Percentiles rank a stretch among this genome's conserved stretches.
Conservation (phyloP, 2,888 invertebrate species). For the Lasioglossum marginatum region DNA sequence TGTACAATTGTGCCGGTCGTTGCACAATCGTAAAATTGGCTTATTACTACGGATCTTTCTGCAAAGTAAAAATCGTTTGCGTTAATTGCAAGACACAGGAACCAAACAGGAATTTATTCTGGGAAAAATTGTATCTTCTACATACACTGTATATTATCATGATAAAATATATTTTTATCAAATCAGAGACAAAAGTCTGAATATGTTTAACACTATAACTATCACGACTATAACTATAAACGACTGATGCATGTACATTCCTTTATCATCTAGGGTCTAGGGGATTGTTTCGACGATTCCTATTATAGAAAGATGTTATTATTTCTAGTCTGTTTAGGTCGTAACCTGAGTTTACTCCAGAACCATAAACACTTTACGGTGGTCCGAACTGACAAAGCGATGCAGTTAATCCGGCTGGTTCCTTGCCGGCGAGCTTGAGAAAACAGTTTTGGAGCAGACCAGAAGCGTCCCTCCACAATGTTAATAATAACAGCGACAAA, state of each 20-base stretch:
- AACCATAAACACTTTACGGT: conserved; percentile 68
- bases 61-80: not conserved
- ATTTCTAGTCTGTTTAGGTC: conserved; percentile 38
- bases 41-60: not conserved
- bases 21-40: too few species aligned
- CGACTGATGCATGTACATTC: not conserved
- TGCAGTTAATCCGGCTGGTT: conserved; percentile 46
- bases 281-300: conserved; percentile 3
- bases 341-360: conserved; percentile 32
- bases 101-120: too few species aligned
- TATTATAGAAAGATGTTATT: conserved; percentile 18
- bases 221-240: too few species aligned
- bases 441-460: conserved; percentile 56
- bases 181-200: too few species aligned
- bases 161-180: too few species aligned
- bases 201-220: not conserved
- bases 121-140: too few species aligned
- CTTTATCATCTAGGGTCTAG: not conserved
- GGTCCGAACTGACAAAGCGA: conserved; percentile 61
- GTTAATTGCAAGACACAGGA: too few species aligned
- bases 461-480: conserved; percentile 26
- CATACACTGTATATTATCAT: too few species aligned
- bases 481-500: conserved; percentile 53
- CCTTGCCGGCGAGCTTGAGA: conserved; percentile 34
- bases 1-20: not conserved